Conservation (phyloP, 2,888 invertebrate genomes). For the Drosophila incognita region DNA sequence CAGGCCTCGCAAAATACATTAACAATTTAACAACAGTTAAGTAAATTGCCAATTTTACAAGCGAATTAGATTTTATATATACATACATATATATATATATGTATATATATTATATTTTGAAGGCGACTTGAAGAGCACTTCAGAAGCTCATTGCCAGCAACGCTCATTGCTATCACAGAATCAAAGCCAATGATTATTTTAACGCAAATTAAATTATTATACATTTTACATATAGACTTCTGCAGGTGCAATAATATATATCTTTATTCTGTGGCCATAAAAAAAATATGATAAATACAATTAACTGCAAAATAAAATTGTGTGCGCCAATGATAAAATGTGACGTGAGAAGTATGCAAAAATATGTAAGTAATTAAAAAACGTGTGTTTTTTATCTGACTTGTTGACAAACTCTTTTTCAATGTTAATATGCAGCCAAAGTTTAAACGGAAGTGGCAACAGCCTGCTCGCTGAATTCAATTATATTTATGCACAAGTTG, state of each 20-base stretch:
- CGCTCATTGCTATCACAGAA: background rate
- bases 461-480: constrained; percentile 25
- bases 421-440: constrained; percentile 5
- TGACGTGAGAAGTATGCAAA: background rate
- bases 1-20: constrained; percentile 13
- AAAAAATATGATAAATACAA: background rate
- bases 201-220: background rate
- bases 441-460: constrained; percentile 31
- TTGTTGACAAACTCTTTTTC: constrained; percentile 2
- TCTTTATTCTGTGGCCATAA: background rate
- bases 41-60: constrained; percentile 24
- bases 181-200: background rate
- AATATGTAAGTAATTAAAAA: constrained; percentile 2
- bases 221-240: background rate
- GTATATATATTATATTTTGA: background rate
- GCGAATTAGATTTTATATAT: background rate
- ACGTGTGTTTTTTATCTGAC: constrained; percentile 9
- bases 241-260: background rate
- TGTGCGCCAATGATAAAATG: background rate
- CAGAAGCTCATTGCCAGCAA: background rate
- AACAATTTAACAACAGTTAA: constrained; percentile 29
- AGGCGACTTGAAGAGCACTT: background rate
- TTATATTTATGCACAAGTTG: background rate
- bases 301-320: constrained; percentile 2
- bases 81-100: too few relatives aligned